Evolutionary conservation across 2,113 vertebrate species (phyloP).

Genomic region (Pterocles orientalis): DNA sequence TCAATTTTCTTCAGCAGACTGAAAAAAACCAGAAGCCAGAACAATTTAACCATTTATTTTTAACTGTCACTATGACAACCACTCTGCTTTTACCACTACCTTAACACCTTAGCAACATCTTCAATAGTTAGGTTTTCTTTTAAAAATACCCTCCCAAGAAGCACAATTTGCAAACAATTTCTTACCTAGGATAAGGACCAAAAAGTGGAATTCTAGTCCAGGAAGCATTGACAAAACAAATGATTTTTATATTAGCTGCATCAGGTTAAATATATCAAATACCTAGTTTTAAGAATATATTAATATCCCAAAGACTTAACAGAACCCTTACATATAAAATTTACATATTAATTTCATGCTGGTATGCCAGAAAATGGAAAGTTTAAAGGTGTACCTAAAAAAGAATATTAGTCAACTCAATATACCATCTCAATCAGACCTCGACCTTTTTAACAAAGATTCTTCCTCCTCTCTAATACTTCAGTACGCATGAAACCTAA

Average conservation of each 20-base stretch:
- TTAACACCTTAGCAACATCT: constrained; percentile 76
- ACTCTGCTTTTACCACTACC: constrained; percentile 73
- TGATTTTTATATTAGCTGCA: constrained; percentile 91
- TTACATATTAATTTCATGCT: background rate
- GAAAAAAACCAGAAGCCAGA: constrained; percentile 66
- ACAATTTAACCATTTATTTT: constrained; percentile 77
- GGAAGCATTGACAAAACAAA: constrained; percentile 99
- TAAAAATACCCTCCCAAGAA: constrained; percentile 68
- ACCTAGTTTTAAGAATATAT: constrained; percentile 60
- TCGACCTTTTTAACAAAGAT: constrained; percentile 35
- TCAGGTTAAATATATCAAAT: constrained; percentile 69
- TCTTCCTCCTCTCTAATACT: constrained; percentile 53
- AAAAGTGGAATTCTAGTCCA: constrained; percentile 99
- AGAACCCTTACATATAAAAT: constrained; percentile 27
- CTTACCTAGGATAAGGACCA: constrained; percentile 99
- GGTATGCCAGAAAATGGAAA: background rate
- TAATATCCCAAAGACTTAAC: constrained; percentile 39
- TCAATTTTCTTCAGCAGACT: constrained; percentile 99
- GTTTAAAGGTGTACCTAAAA: background rate
- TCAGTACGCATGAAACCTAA: constrained; percentile 35
- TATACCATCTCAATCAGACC: background rate
- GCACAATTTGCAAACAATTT: constrained; percentile 77
- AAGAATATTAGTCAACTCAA: constrained; percentile 9
- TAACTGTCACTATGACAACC: constrained; percentile 80
- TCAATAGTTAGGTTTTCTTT: constrained; percentile 41